phyloP scores from a whole-genome alignment of 2,113 vertebrate genomes.

The Xenotilapia flavipinnis region DNA sequence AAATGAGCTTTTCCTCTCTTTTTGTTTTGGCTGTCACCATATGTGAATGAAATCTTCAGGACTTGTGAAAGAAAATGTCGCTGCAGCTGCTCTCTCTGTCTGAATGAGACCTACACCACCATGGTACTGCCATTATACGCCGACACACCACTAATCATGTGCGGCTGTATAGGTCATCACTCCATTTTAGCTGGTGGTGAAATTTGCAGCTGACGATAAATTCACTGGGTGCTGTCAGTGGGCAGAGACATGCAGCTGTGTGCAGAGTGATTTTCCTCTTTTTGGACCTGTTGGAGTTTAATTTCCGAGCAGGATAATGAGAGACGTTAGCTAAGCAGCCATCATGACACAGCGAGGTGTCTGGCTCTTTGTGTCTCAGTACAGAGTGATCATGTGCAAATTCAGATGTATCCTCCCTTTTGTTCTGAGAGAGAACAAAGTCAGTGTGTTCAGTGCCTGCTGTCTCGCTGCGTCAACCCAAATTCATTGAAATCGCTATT shows the following conservation, averaged over 20 bases:
- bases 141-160: not conserved
- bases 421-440: not conserved
- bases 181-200: not conserved
- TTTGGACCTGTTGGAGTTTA: not conserved
- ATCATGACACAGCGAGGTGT: not conserved
- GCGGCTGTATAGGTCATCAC: not conserved
- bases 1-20: not conserved
- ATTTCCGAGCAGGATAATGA: not conserved
- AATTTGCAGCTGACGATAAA: constrained; percentile 1
- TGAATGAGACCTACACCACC: not conserved
- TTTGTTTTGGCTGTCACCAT: not conserved
- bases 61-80: not conserved
- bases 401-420: constrained; percentile 4
- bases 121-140: not conserved
- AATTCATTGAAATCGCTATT: not conserved
- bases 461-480: not conserved
- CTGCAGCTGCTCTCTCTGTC: not conserved
- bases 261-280: not conserved
- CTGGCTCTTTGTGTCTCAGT: not conserved
- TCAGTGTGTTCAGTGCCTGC: not conserved
- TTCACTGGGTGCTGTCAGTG: not conserved
- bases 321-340: not conserved
- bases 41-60: not conserved
- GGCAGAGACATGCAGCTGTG: not conserved
- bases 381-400: not conserved